A percentile compares a stretch with the other conserved stretches of the same genome.
phyloP scores from a whole-genome alignment of 2,797 vertebrate species.

The Pangasius macronema region DNA sequence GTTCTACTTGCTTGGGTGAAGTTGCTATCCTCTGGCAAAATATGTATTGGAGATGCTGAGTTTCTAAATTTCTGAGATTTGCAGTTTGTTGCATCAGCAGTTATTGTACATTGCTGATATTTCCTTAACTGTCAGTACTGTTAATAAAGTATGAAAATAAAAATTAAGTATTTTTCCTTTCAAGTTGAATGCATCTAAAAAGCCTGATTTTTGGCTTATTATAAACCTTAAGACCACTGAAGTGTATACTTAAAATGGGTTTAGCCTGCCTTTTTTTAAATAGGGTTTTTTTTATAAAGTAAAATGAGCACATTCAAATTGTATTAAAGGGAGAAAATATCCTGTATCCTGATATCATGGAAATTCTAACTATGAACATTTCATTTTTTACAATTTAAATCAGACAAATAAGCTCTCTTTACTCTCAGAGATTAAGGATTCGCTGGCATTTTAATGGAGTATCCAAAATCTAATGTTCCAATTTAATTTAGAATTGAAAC shows the following conservation, averaged over 20 bases:
- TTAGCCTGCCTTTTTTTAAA: background rate
- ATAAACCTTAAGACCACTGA: background rate
- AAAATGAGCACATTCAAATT: background rate
- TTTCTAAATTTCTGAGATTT: conserved; percentile 14
- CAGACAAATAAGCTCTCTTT: background rate
- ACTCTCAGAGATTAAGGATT: background rate
- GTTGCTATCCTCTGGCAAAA: conserved; percentile 1
- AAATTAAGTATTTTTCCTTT: background rate
- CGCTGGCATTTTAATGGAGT: background rate
- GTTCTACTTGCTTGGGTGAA: conserved; percentile 1
- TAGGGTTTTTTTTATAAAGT: background rate
- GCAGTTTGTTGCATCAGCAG: conserved; percentile 31
- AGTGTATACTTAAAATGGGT: background rate
- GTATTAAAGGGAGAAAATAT: background rate
- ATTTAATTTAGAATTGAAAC: background rate
- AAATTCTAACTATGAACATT: background rate
- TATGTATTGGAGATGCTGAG: background rate
- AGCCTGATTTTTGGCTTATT: background rate
- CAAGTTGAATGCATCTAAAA: background rate
- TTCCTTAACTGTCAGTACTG: background rate
- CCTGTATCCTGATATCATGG: background rate
- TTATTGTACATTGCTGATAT: background rate
- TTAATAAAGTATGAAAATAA: background rate
- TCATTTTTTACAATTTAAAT: background rate
- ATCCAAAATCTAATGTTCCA: background rate